Percentiles rank a stretch among this genome's conserved stretches.
These are phyloP conservation scores for Aphelocoma californica DNA, from an alignment of 2,797 vertebrate genomes.

Conservation along the genomic window DNA sequence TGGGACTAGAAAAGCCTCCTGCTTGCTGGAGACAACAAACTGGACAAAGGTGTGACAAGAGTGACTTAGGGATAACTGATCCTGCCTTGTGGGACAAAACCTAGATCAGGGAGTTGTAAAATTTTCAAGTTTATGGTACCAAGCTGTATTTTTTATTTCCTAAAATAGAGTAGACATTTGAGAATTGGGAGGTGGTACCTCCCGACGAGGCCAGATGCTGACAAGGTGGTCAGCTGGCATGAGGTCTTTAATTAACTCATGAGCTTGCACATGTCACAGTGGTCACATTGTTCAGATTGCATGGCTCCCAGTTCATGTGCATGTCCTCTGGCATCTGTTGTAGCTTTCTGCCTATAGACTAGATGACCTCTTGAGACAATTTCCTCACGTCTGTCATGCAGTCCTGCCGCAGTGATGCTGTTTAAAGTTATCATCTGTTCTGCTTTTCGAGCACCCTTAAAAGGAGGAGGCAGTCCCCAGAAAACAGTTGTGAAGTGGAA, in stretches of 20 bases:
- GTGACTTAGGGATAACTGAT: not conserved
- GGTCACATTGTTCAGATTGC: not conserved
- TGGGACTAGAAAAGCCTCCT: not conserved
- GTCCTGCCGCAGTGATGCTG: not conserved
- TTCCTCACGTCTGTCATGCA: not conserved
- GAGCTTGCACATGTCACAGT: not conserved
- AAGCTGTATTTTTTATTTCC: not conserved
- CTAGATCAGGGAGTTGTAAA: not conserved
- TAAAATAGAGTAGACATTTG: not conserved
- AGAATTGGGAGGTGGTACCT: not conserved
- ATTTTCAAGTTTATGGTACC: not conserved
- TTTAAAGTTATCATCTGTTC: not conserved
- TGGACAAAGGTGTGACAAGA: not conserved
- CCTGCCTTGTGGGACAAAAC: not conserved
- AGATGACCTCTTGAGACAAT: not conserved
- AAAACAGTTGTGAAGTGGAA: not conserved
- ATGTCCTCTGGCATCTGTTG: not conserved
- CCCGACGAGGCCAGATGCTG: not conserved
- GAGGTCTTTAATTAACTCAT: not conserved
- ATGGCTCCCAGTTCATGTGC: not conserved
- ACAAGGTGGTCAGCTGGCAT: not conserved
- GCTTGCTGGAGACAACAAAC: not conserved
- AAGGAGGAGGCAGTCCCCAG: not conserved
- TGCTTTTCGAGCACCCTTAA: not conserved
- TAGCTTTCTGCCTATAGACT: not conserved